Base-by-base conservation (phyloP, 2,797 vertebrate species). In the Notamacropus eugenii region DNA sequence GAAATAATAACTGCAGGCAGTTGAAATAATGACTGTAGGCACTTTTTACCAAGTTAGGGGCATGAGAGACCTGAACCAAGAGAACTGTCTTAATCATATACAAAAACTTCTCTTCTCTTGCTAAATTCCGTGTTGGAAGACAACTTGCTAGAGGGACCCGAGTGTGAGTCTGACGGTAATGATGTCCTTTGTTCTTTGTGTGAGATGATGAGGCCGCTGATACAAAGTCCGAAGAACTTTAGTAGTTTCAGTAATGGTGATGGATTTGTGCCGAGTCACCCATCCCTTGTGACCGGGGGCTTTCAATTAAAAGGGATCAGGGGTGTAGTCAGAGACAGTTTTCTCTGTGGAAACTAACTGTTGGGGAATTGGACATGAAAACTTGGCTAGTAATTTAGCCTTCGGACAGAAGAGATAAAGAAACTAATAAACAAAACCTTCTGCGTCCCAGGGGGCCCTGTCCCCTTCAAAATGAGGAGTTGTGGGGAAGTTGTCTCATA, bases 1-100 rank as follows among this genome's bases (percentile, higher is more conserved):
- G 54, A 91, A 54, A 91, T 91, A 31, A 91, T 94, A 92, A 56
- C 96, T 96, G 94, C 54, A 34, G 56, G 55, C n/a, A 82, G 50
- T 52, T 92, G 19, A 46, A 57, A 74, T 1, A n/a, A 93, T 46
- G 82, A 87, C 8, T 34, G 4, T 46, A 87, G 74, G 74, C 74
- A 87, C 40, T 87, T 87, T 87, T 87, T 87, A 3, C 74, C 74
- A 87, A 87, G 74, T 87, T 87, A 46, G 74, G 74, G 40, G 40
- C 40, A 46, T 11, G 9, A 87, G 40, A 87, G 74, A 87, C 74
- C 74, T 87, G 74, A 87, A 46, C 74, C 74, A 19, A 58, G 91
- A 91, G 90, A 91, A 55, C 55, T 34, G 24, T 46, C 54, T 54
- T 9, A 1, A 34, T 92, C 54, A 13, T 34, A 1, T 55, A 74